Conservation (phyloP, 2,113 vertebrate species). For the Sinosuthora webbiana region DNA sequence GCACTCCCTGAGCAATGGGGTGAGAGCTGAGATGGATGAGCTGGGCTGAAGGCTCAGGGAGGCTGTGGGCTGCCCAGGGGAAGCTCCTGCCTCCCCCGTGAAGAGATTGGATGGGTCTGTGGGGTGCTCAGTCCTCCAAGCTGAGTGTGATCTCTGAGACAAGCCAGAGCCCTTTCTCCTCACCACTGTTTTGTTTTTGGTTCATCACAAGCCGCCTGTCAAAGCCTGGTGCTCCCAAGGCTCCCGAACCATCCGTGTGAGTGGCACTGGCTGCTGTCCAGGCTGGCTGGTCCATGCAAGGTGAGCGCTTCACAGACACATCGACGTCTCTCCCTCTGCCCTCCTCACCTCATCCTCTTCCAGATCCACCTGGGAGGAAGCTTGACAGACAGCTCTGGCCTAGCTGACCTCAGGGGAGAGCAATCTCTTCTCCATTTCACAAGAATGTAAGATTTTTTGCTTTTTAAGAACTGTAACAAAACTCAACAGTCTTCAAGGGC, state of each 20-base stretch:
- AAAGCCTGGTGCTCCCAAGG: neutral
- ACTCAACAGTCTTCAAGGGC: neutral
- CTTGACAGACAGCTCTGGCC: neutral
- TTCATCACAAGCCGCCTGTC: neutral
- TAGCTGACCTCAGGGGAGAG: neutral
- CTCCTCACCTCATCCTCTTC: neutral
- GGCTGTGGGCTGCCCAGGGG: neutral
- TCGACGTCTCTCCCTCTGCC: neutral
- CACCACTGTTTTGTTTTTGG: neutral
- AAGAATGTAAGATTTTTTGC: neutral
- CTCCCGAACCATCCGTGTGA: neutral
- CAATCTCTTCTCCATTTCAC: neutral
- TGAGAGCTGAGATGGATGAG: neutral
- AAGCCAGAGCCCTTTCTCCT: neutral
- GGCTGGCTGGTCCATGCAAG: neutral
- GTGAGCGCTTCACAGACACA: neutral
- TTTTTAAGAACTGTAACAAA: neutral
- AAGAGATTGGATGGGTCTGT: neutral
- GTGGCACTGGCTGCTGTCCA: neutral
- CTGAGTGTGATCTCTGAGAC: neutral
- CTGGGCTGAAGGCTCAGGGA: neutral
- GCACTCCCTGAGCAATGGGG: neutral
- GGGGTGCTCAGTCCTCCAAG: neutral
- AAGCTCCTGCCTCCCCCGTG: neutral
- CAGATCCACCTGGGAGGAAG: neutral